Conservation (phyloP, 2,888 invertebrate genomes). For the Epiblema foenella region DNA sequence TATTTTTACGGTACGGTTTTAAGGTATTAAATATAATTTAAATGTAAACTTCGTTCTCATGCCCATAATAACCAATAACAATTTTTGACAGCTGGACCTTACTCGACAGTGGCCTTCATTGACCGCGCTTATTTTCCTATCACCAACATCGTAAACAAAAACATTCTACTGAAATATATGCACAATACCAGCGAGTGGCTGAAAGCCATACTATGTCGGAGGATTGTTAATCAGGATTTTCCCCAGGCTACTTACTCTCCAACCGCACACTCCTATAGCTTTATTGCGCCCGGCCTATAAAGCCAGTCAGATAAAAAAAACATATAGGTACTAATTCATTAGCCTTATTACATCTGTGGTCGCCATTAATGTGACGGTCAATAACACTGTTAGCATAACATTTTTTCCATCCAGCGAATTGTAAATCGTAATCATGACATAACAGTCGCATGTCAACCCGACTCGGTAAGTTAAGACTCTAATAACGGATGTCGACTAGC, state of each 20-base stretch:
- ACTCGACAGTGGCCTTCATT: no score
- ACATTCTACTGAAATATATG: neutral
- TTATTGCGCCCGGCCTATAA: no score
- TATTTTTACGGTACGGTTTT: no score
- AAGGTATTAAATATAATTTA: no score
- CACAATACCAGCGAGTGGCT: neutral
- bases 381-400: constrained; percentile 31
- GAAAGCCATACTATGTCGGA: neutral
- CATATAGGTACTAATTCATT: neutral
- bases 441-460: constrained; percentile 42
- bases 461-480: constrained; percentile 17
- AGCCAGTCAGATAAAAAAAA: no score
- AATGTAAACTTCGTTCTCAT: no score
- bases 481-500: constrained; percentile 35
- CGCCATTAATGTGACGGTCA: constrained; percentile 33
- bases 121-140: neutral
- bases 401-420: constrained; percentile 28
- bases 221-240: no score
- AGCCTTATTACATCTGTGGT: constrained; percentile 8
- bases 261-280: no score
- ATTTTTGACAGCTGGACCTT: no score
- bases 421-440: constrained; percentile 35
- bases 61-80: no score
- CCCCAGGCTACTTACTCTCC: no score
- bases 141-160: neutral